phyloP scores from a whole-genome alignment of 2,888 invertebrate species.

The Pheosia tremula region DNA sequence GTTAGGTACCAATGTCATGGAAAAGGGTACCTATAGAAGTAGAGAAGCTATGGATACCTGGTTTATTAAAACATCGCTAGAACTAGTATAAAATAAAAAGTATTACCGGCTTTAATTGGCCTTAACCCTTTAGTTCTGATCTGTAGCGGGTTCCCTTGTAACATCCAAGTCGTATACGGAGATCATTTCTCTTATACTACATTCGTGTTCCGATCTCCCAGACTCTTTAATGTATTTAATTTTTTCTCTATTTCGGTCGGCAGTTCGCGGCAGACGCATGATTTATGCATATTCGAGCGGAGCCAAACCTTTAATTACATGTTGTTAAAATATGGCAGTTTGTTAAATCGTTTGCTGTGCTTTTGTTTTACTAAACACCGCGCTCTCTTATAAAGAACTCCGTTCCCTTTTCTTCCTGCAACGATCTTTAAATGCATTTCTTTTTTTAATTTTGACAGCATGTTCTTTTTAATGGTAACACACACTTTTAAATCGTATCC shows the following conservation, averaged over 20 bases:
- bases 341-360: constrained; percentile 79
- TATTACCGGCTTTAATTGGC: neutral
- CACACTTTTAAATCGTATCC: too few species aligned
- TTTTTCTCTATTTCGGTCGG: constrained; percentile 84
- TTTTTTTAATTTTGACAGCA: constrained; percentile 33
- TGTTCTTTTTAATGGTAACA: neutral
- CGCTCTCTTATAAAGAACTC: constrained; percentile 59
- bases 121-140: neutral
- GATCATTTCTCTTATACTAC: constrained; percentile 31
- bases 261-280: constrained; percentile 81
- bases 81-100: neutral
- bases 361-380: constrained; percentile 81
- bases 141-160: constrained; percentile 4
- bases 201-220: constrained; percentile 49
- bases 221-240: constrained; percentile 80
- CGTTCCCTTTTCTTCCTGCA: constrained; percentile 63
- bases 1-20: too few species aligned
- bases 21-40: too few species aligned
- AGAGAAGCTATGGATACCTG: too few species aligned
- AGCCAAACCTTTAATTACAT: constrained; percentile 84
- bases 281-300: constrained; percentile 83
- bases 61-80: neutral
- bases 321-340: constrained; percentile 85
- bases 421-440: constrained; percentile 49
- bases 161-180: constrained; percentile 11